Evolutionary conservation across 2,888 invertebrate genomes (phyloP).

Genomic region (Hydraecia micacea): DNA sequence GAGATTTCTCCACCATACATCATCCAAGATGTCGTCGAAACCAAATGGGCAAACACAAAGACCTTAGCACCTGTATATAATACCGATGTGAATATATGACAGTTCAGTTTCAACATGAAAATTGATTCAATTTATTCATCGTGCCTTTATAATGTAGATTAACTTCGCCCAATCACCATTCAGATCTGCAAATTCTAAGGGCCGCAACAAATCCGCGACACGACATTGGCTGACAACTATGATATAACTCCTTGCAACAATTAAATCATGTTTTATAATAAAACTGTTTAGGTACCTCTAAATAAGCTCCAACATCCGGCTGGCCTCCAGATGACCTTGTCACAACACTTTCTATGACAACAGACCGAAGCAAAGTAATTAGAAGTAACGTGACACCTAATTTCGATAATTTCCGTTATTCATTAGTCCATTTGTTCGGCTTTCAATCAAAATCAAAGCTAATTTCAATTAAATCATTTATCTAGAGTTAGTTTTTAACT

Average conservation of each 20-base stretch:
- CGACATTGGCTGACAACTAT: slow-evolving; percentile 40
- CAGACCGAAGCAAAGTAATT: slow-evolving; percentile 45
- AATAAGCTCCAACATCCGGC: slow-evolving; percentile 77
- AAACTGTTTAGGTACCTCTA: slow-evolving; percentile 56
- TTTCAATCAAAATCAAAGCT: slow-evolving; percentile 1
- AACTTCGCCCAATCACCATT: slow-evolving; percentile 45
- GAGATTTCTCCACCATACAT: not conserved
- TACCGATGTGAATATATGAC: not conserved
- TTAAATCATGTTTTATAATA: slow-evolving; percentile 64
- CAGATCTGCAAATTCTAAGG: slow-evolving; percentile 46
- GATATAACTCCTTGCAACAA: slow-evolving; percentile 51
- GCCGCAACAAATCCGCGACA: slow-evolving; percentile 38
- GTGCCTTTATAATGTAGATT: slow-evolving; percentile 8
- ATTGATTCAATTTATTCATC: slow-evolving; percentile 7
- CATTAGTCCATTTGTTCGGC: slow-evolving; percentile 5
- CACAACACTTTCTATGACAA: slow-evolving; percentile 79
- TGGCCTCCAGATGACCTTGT: slow-evolving; percentile 84
- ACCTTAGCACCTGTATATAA: not conserved
- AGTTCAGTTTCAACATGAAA: not conserved
- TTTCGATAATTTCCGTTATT: slow-evolving; percentile 35
- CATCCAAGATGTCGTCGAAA: not conserved
- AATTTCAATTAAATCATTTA: not conserved
- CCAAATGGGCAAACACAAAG: too few relatives aligned
- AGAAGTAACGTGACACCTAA: slow-evolving; percentile 34
- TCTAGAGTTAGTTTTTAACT: not conserved